phyloP scores from a whole-genome alignment of 2,888 invertebrate genomes.

The Ametastegia equiseti region DNA sequence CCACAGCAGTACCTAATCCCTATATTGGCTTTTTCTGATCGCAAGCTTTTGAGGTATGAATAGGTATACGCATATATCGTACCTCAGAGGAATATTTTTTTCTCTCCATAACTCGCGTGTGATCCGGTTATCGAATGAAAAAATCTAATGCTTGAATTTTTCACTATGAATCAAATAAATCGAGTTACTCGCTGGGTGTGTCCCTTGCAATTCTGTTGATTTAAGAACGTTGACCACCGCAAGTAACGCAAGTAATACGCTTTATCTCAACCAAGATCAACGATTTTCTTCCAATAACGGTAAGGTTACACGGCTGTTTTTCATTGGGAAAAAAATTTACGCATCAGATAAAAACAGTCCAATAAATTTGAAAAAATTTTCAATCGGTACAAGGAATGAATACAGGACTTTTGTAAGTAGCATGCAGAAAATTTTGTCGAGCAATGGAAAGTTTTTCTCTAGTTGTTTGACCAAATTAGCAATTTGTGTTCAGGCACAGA shows the following conservation, averaged over 20 bases:
- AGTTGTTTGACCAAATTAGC: too few species aligned
- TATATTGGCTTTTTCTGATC: neutral
- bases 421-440: too few species aligned
- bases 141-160: conserved; percentile 12
- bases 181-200: conserved; percentile 17
- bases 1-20: neutral
- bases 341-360: neutral
- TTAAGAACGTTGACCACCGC: neutral
- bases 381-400: neutral
- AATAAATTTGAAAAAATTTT: neutral
- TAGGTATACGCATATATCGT: too few species aligned
- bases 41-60: neutral
- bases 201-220: conserved; percentile 12
- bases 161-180: conserved; percentile 10
- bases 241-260: neutral
- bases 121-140: neutral
- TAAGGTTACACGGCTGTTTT: neutral
- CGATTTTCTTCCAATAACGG: neutral
- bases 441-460: too few species aligned
- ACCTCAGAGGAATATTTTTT: neutral
- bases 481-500: too few species aligned
- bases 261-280: neutral
- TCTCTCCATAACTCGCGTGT: conserved; percentile 16
- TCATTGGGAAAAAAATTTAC: conserved; percentile 9
- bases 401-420: neutral